phyloP scores from a whole-genome alignment of 1,140 invertebrate genomes.

The Pseudomyrmex pallidus region DNA sequence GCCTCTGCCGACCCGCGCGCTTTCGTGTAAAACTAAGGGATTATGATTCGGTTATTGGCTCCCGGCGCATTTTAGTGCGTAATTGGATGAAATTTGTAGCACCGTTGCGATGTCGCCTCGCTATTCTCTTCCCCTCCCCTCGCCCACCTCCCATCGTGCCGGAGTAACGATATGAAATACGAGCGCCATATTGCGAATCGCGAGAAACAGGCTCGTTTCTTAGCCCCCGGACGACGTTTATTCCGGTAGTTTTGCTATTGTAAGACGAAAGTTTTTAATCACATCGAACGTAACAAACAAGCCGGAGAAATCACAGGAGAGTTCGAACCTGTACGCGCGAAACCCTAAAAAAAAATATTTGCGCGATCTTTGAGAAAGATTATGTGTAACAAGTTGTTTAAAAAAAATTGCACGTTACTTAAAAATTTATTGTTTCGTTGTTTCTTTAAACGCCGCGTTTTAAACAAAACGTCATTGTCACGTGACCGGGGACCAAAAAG shows the following conservation, averaged over 20 bases:
- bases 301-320: slow-evolving; percentile 23
- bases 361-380: too few species aligned
- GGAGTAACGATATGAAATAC: slow-evolving; percentile 70
- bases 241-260: slow-evolving; percentile 56
- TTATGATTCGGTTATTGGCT: slow-evolving; percentile 83
- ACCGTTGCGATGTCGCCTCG: slow-evolving; percentile 57
- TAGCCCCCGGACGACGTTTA: slow-evolving; percentile 34
- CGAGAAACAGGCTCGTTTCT: slow-evolving; percentile 62
- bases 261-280: slow-evolving; percentile 54
- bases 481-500: not conserved
- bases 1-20: slow-evolving; percentile 64
- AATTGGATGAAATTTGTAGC: slow-evolving; percentile 78
- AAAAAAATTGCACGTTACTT: not conserved
- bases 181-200: slow-evolving; percentile 72
- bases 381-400: too few species aligned
- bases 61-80: slow-evolving; percentile 75
- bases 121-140: slow-evolving; percentile 43
- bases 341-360: too few species aligned
- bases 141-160: slow-evolving; percentile 24
- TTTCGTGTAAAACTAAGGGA: slow-evolving; percentile 80
- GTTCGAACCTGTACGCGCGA: slow-evolving; percentile 24
- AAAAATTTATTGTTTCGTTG: slow-evolving; percentile 17
- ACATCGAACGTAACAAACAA: slow-evolving; percentile 42
- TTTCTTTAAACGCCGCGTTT: slow-evolving; percentile 20
- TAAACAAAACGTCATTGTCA: slow-evolving; percentile 29